phyloP scores from a whole-genome alignment of 2,888 invertebrate genomes.

The Drosophila neutralis region DNA sequence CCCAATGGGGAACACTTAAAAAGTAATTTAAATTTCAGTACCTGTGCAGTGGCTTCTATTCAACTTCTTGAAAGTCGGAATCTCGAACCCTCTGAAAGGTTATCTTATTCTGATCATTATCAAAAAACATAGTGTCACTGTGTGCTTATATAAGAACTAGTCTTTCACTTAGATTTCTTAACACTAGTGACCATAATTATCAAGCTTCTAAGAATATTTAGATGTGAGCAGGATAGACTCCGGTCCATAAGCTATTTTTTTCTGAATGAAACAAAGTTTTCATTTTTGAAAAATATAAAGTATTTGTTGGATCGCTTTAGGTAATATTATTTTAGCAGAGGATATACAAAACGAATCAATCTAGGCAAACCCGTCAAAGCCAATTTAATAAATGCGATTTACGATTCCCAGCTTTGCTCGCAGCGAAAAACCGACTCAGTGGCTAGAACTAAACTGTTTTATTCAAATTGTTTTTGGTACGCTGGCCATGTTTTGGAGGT shows the following conservation, averaged over 20 bases:
- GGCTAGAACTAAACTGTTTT: slow-evolving; percentile 14
- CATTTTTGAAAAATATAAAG: not conserved
- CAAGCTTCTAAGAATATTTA: not conserved
- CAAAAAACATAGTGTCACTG: not conserved
- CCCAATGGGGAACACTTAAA: not conserved
- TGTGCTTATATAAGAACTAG: not conserved
- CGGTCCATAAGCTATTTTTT: no score
- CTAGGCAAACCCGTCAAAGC: not conserved
- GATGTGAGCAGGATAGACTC: not conserved
- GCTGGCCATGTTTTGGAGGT: slow-evolving; percentile 28
- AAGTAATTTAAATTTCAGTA: not conserved
- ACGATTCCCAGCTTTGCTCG: not conserved
- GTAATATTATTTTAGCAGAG: not conserved
- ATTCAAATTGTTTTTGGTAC: slow-evolving; percentile 17
- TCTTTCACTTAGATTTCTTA: not conserved
- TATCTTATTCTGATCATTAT: not conserved
- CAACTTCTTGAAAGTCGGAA: not conserved
- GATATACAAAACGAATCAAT: slow-evolving; percentile 2
- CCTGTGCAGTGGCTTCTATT: not conserved
- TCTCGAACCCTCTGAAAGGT: not conserved
- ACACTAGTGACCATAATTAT: not conserved
- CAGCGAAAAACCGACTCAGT: not conserved
- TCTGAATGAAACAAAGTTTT: no score
- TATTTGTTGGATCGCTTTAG: not conserved
- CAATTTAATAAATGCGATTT: slow-evolving; percentile 13